Evolutionary conservation across 2,113 vertebrate species (phyloP), one percentile per base, ranked within the genome.

Genomic region (Morone chrysops): DNA sequence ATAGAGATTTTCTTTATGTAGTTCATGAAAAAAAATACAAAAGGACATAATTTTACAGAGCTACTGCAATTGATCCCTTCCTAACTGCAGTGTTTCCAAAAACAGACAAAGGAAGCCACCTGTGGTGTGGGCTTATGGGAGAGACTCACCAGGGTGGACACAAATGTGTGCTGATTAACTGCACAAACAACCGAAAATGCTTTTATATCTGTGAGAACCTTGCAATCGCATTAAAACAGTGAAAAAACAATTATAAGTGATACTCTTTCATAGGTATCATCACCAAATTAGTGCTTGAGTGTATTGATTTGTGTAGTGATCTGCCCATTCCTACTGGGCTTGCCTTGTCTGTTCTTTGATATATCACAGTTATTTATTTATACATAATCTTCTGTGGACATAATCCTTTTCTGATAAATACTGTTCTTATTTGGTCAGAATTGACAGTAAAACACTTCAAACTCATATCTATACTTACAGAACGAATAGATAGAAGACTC

Each of bases 1-100:
- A 87, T 89, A 83, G 69, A 75, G 40, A 81, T 80, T 83, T 87
- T 87, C 73, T 85, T 82, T 75, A 60, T 85, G 54, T 78, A 61
- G 51, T 75, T 80, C 68, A 81, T 74, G 48, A 61, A 61, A 68
- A 80, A 65, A 6, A 69, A 43, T 8, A 73, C 13, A 77, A 63
- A 73, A 59, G 38, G 2, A 77, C 70, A 82, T 14, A 0, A 22
- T 68, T 83, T 84, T 61, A 85, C 50, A 50, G 71, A 74, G 81
- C 48, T 79, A 72, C 70, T 75, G 85, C 31, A 82, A 40, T 36
- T 61, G 61, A 84, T 81, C 54, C 71, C 65, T 56, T 85, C 65
- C 60, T 84, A 65, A 69, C 45, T 75, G 67, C 48, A 71, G 84
- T 62, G 70, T 83, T 87, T 87, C 48, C 31, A 43, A 70, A 78